Conservation (phyloP, 2,888 invertebrate species). For the Apomyelois bistriatella region DNA sequence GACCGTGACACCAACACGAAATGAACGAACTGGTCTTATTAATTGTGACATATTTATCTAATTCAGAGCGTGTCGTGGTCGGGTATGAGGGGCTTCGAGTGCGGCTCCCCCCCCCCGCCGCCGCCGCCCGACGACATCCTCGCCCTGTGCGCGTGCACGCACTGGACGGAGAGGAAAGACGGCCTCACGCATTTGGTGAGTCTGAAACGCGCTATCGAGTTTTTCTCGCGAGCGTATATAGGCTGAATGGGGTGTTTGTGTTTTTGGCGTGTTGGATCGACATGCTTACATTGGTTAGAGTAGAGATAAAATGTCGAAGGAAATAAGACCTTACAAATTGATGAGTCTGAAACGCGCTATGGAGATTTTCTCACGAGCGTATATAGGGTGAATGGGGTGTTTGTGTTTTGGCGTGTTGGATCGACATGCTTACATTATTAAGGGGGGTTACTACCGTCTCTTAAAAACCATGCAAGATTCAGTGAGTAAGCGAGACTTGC, state of each 20-base stretch:
- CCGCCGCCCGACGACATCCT: conserved; percentile 88
- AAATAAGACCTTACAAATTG: too few species aligned
- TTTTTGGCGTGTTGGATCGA: too few species aligned
- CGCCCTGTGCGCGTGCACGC: conserved; percentile 91
- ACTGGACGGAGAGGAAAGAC: conserved; percentile 97
- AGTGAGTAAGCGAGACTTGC: too few species aligned
- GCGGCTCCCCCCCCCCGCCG: conserved; percentile 63
- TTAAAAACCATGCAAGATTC: too few species aligned
- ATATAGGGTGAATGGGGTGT: neutral
- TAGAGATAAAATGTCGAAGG: too few species aligned
- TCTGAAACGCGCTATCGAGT: conserved; percentile 3
- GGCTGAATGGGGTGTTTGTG: too few species aligned
- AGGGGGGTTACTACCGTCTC: too few species aligned
- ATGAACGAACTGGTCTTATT: too few species aligned
- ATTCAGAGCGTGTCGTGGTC: conserved; percentile 89
- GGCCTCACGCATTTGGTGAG: conserved; percentile 90
- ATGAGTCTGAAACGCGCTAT: conserved; percentile 31
- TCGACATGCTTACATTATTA: neutral
- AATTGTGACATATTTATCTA: neutral
- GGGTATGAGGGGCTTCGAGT: conserved; percentile 85
- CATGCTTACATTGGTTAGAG: too few species aligned
- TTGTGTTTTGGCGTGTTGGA: neutral
- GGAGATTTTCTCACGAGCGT: neutral
- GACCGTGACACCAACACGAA: too few species aligned
- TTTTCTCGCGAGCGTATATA: too few species aligned